These are phyloP conservation scores for Drosophila triauraria DNA, from an alignment of 1,140 invertebrate species.

Conservation along the genomic window DNA sequence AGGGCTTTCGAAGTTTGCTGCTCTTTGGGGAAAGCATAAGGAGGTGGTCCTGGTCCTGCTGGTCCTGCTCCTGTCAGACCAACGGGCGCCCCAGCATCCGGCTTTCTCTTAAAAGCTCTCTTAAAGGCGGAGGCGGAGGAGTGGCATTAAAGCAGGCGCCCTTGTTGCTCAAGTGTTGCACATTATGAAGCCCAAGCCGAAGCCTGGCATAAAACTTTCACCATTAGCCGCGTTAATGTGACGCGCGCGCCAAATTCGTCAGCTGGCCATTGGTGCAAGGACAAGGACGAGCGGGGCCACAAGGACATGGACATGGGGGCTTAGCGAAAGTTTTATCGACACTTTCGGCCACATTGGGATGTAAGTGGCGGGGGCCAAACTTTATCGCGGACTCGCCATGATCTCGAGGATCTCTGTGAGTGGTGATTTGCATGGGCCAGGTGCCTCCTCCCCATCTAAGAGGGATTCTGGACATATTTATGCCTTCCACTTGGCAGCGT, in stretches of 20 bases:
- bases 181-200: conserved; percentile 67
- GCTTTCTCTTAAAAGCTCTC: conserved; percentile 43
- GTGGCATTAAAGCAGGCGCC: conserved; percentile 20
- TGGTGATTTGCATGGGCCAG: conserved; percentile 14
- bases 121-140: conserved; percentile 21
- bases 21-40: conserved; percentile 20
- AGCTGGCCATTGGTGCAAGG: conserved; percentile 72
- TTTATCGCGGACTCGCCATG: conserved; percentile 8
- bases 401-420: conserved; percentile 26
- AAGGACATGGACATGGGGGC: conserved; percentile 43
- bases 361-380: conserved; percentile 20
- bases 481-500: conserved; percentile 34
- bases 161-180: conserved; percentile 70
- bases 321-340: conserved; percentile 67
- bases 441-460: background rate
- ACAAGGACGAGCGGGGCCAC: conserved; percentile 9
- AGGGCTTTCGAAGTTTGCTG: conserved; percentile 60
- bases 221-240: conserved; percentile 79
- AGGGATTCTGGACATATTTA: background rate
- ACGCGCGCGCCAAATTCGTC: conserved; percentile 72
- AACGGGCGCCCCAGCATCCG: conserved; percentile 54
- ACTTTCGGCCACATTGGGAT: conserved; percentile 45
- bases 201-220: conserved; percentile 74
- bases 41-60: background rate
- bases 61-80: conserved; percentile 40